Conservation (phyloP, 2,113 vertebrate genomes). For the Pluvialis apricaria region DNA sequence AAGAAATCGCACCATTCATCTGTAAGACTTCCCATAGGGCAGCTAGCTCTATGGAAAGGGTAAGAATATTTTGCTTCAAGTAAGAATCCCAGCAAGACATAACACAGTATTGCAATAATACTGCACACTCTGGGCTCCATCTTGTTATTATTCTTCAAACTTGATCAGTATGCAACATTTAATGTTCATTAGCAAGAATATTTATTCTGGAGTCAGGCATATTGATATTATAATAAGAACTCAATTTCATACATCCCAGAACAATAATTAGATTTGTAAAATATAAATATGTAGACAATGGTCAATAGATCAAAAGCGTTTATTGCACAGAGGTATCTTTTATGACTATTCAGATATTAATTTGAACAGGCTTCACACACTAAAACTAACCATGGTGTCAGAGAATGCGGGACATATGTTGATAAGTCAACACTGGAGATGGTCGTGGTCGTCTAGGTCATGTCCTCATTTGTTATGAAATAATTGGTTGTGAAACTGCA, state of each 20-base stretch:
- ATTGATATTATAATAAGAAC: conserved; percentile 35
- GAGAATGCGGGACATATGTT: not conserved
- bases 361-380: not conserved
- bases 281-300: not conserved
- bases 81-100: not conserved
- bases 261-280: conserved; percentile 36
- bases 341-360: conserved; percentile 30
- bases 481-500: not conserved
- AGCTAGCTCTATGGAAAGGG: not conserved
- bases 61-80: not conserved
- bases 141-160: not conserved
- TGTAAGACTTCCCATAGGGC: not conserved
- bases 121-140: not conserved
- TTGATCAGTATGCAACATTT: not conserved
- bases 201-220: conserved; percentile 43
- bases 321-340: conserved; percentile 15
- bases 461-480: not conserved
- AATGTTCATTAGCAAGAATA: conserved; percentile 47
- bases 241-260: conserved; percentile 33
- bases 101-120: not conserved
- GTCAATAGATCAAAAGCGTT: conserved; percentile 23
- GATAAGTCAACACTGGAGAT: not conserved
- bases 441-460: not conserved
- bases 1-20: not conserved
- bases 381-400: not conserved